Evolutionary conservation across 2,113 vertebrate species (phyloP).

Genomic region (Puffinus mauretanicus): DNA sequence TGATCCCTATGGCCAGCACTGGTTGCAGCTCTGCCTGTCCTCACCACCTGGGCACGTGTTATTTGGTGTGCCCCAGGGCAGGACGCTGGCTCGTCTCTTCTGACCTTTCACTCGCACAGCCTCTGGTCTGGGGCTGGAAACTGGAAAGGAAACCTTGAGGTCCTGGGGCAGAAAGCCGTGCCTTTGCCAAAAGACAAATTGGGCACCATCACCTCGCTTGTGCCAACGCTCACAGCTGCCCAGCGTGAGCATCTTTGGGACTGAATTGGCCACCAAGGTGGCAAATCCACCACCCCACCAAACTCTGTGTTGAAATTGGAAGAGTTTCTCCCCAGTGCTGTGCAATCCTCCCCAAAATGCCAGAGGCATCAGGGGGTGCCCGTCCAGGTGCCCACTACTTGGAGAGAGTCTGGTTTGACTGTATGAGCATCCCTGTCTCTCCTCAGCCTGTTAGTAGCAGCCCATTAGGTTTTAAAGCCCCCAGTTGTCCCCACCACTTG

Average conservation of each 20-base stretch:
- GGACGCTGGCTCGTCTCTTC: not conserved
- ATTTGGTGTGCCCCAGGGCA: not conserved
- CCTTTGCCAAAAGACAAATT: not conserved
- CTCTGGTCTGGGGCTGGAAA: not conserved
- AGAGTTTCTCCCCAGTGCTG: not conserved
- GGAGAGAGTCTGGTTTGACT: not conserved
- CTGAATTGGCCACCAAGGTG: not conserved
- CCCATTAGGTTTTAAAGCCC: not conserved
- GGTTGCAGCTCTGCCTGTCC: not conserved
- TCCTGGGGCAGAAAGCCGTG: not conserved
- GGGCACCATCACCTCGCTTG: not conserved
- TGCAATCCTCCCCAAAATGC: not conserved
- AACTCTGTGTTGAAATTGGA: not conserved
- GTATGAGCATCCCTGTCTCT: accelerated
- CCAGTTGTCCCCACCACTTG: not conserved
- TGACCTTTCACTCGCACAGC: not conserved
- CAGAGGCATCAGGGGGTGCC: accelerated
- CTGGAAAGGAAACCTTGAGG: not conserved
- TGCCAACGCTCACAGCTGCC: accelerated
- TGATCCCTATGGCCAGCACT: not conserved
- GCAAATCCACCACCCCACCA: not conserved
- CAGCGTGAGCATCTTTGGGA: not conserved
- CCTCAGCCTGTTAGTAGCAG: not conserved
- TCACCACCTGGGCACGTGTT: not conserved
- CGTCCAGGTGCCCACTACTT: not conserved